phyloP scores from a whole-genome alignment of 2,888 invertebrate species.

The Doris montereyensis region DNA sequence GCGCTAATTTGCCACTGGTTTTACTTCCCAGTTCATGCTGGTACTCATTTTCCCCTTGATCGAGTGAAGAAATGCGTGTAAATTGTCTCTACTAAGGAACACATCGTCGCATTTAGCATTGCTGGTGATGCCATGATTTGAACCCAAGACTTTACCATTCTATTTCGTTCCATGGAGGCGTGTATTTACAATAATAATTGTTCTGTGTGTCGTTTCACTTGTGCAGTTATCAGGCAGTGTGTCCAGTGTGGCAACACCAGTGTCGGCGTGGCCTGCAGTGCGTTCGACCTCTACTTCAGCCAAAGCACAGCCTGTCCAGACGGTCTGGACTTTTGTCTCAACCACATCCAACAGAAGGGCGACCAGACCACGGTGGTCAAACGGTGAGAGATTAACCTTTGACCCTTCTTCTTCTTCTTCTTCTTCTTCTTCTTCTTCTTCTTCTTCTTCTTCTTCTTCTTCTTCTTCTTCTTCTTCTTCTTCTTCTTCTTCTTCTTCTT shows the following conservation, averaged over 20 bases:
- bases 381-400: too few species aligned
- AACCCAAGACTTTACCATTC: too few species aligned
- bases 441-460: neutral
- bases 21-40: too few species aligned
- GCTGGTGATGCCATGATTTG: too few species aligned
- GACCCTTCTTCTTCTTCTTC: conserved; percentile 9
- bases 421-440: conserved; percentile 14
- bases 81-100: too few species aligned
- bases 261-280: neutral
- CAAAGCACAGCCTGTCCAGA: neutral
- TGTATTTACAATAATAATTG: too few species aligned
- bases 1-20: too few species aligned
- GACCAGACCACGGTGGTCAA: neutral
- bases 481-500: neutral
- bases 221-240: neutral
- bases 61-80: too few species aligned
- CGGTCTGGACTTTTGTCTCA: neutral
- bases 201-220: too few species aligned
- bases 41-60: too few species aligned
- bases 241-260: neutral
- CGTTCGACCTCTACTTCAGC: neutral
- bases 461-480: neutral
- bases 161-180: too few species aligned
- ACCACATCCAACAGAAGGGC: neutral
- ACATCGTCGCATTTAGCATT: too few species aligned